A percentile compares a stretch with the other conserved stretches of the same genome.
These are phyloP conservation scores for Clostera curtula DNA, from an alignment of 2,888 invertebrate genomes.

Conservation along the genomic window DNA sequence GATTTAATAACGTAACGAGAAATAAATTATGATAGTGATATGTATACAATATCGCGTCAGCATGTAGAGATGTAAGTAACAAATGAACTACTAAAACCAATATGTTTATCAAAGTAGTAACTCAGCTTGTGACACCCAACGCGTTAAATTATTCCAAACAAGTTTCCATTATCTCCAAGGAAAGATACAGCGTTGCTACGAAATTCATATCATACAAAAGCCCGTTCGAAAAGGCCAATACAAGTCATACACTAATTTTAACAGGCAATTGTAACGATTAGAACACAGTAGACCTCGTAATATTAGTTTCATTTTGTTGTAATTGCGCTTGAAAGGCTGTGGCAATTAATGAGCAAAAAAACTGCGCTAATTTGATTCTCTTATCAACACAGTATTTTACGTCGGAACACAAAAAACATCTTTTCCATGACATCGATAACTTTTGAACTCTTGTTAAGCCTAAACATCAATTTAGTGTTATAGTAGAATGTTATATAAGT, in stretches of 20 bases:
- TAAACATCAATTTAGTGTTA: too few species aligned
- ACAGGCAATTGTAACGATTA: conserved; percentile 28
- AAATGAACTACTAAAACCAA: conserved; percentile 1
- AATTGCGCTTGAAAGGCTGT: conserved; percentile 10
- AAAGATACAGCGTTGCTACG: conserved; percentile 26
- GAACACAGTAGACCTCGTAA: conserved; percentile 13
- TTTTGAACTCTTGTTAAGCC: too few species aligned
- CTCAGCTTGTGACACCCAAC: conserved; percentile 10
- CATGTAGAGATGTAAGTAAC: too few species aligned
- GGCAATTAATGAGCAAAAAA: background rate
- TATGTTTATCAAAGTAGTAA: conserved; percentile 3
- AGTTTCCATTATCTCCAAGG: conserved; percentile 30
- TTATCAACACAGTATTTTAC: too few species aligned
- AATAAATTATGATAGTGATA: too few species aligned
- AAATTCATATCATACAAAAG: conserved; percentile 22
- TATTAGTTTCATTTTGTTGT: conserved; percentile 11
- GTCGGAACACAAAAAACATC: too few species aligned
- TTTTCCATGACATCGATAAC: too few species aligned
- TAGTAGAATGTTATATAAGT: too few species aligned
- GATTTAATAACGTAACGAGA: too few species aligned
- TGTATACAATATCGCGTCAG: too few species aligned
- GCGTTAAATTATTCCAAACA: conserved; percentile 18
- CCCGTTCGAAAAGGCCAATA: conserved; percentile 31
- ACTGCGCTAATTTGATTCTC: too few species aligned
- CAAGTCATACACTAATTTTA: conserved; percentile 24